Percentiles rank a stretch among this genome's conserved stretches.
phyloP scores from a whole-genome alignment of 2,888 invertebrate genomes.

The Melitaea athalia region DNA sequence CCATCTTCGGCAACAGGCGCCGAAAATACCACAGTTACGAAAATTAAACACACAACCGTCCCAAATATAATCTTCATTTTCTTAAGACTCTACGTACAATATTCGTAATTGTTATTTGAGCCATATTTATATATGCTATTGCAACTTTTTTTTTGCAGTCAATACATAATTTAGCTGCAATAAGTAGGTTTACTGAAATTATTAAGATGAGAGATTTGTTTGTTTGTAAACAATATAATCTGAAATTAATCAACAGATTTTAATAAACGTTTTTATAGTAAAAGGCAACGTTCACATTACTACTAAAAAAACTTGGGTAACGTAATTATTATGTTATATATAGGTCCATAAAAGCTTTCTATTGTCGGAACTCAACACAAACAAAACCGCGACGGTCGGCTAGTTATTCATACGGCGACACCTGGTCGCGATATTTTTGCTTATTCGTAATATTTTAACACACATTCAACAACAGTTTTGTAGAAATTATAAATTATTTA shows the following conservation, averaged over 20 bases:
- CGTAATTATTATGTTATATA: too few species aligned
- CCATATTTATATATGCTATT: constrained; percentile 64
- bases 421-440: constrained; percentile 19
- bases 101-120: constrained; percentile 45
- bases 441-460: constrained; percentile 3
- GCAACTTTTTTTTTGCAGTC: constrained; percentile 48
- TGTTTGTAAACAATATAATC: too few species aligned
- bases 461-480: not conserved
- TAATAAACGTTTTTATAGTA: too few species aligned
- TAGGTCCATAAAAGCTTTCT: too few species aligned
- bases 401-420: constrained; percentile 17
- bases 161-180: constrained; percentile 55
- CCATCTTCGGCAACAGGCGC: constrained; percentile 40
- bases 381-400: constrained; percentile 9
- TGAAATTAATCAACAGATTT: too few species aligned
- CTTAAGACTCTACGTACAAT: constrained; percentile 48
- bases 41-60: constrained; percentile 47
- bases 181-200: constrained; percentile 2
- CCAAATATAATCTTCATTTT: constrained; percentile 60
- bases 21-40: constrained; percentile 47
- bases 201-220: too few species aligned
- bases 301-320: too few species aligned
- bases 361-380: not conserved
- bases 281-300: too few species aligned
- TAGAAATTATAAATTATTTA: not conserved